Base-by-base conservation (phyloP, 2,888 invertebrate genomes). In the Spatulosminthurus flaviceps region DNA sequence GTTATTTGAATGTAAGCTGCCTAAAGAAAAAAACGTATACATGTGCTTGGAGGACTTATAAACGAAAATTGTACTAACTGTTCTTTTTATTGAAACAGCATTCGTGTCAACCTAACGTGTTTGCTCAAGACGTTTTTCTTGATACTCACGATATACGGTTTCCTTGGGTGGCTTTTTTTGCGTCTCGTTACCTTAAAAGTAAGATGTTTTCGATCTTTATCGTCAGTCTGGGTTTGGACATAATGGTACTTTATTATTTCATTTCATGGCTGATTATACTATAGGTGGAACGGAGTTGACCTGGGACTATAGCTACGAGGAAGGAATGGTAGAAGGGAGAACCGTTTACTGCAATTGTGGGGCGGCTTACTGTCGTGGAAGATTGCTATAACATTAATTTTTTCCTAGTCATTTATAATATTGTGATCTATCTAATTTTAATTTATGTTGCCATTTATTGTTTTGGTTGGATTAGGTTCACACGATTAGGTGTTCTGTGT, bases 271-370 rank as follows among this genome's bases (percentile, higher is more conserved):
- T 5, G 16, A 60, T 60, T 60, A 60, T 19, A 21, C n/a, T n/a
- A n/a, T n/a, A 76, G 76, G 66, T 0, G 97, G 97, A 24, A 93
- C 94, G 0, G 98, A 98, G 88, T 90, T 99, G 67, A 97, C 97
- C 0, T 99, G 98, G 98, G 97, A 99, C 89, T 99, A 99, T 88
- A 95, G 95, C 87, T 99, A 98, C 87, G 95, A 96, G 88, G 93
- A 97, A 9, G 97, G 95, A 64, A 95, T 95, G 83, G 97, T 98
- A 28, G 94, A 95, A 1, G 95, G 93, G 26, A 95, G 96, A 89
- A 9, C 9, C 1, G 91, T 93, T 0, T 93, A 94, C 86, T 98
- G 98, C 87, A 92, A 93, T 87, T 98, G 98, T 87, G 95, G 94
- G 0, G 92, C 96, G 0, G 88, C 91, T 1, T 93, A 94, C 85